Base-by-base conservation (phyloP, 1,140 invertebrate genomes). In the Bombus consobrinus region DNA sequence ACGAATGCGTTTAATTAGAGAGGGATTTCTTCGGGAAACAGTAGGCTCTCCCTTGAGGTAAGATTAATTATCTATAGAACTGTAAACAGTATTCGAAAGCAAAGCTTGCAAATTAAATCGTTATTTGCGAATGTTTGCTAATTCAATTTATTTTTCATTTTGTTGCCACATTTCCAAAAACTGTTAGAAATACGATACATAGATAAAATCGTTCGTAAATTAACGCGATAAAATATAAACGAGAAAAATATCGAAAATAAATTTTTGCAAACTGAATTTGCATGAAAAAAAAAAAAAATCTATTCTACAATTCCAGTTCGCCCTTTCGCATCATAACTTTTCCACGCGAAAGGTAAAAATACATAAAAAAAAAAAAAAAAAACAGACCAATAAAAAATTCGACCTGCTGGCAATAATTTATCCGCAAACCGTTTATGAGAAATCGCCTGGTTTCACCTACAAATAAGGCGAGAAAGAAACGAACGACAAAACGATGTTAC, bases 1-100 rank as follows among this genome's bases (percentile, higher is more conserved):
- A 84, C 37, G 34, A 57, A 84, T 59, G 47, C 25, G 34, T 43
- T 68, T 71, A 84, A 84, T 84, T 69, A 78, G 28, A 39, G 28
- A 34, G 39, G 64, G 64, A 78, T 84, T 78, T 59, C 75, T 69
- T 68, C 37, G 10, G 69, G 34, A 62, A 43, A 34, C 22, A 25
- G 8, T 9, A 9, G 41, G 64, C 59, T 47, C 25, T 15, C n/a
- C 53, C 53, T 75, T 22, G 25, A 41, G 32, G 3, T 9, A n/a
- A 37, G 12, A 82, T 64, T 75, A 47, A 82, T 82, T 66, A 43
- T n/a, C 59, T 22, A 32, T 15, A 5, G 22, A 18, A 82, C 5
- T 13, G 57, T 47, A 75, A 75, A 47, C 25, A 47, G 41, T 37
- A n/a, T 13, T n/a, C 69, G 39, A 41, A 72, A 41, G 28, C 5